Conservation (phyloP, 2,113 vertebrate genomes). For the Leptodactylus fuscus region DNA sequence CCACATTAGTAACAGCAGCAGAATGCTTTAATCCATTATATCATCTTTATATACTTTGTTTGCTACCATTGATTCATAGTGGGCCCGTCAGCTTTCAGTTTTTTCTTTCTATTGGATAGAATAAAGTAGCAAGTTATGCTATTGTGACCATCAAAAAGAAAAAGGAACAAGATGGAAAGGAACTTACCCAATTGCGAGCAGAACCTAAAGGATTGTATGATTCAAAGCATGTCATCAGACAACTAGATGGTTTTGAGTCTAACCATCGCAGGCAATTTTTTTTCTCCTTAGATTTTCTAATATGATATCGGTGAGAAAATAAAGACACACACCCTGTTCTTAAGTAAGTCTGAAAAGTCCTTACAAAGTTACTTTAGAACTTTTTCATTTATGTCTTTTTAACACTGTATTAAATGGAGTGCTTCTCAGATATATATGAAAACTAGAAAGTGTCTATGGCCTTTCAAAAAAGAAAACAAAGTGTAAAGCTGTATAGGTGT, state of each 20-base stretch:
- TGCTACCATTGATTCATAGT: neutral
- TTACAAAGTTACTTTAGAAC: neutral
- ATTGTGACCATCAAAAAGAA: neutral
- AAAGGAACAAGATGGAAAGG: neutral
- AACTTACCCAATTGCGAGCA: neutral
- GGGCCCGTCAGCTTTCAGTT: neutral
- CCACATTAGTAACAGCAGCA: neutral
- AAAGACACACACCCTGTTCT: neutral
- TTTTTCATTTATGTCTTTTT: conserved; percentile 7
- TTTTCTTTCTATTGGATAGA: neutral
- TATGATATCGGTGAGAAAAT: neutral
- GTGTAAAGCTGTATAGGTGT: conserved; percentile 54
- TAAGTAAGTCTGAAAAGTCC: neutral
- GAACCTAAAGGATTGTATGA: neutral
- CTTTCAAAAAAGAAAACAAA: conserved; percentile 42
- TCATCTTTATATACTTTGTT: neutral
- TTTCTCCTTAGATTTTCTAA: neutral
- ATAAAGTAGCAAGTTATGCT: neutral
- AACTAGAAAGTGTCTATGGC: conserved; percentile 25
- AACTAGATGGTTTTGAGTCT: neutral
- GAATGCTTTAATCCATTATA: neutral
- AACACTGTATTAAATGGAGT: conserved; percentile 20
- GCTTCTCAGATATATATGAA: conserved; percentile 15
- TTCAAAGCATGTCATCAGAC: neutral
- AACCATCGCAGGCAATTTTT: neutral